Evolutionary conservation across 1,140 invertebrate species (phyloP).

Genomic region (Drosophila melanica): DNA sequence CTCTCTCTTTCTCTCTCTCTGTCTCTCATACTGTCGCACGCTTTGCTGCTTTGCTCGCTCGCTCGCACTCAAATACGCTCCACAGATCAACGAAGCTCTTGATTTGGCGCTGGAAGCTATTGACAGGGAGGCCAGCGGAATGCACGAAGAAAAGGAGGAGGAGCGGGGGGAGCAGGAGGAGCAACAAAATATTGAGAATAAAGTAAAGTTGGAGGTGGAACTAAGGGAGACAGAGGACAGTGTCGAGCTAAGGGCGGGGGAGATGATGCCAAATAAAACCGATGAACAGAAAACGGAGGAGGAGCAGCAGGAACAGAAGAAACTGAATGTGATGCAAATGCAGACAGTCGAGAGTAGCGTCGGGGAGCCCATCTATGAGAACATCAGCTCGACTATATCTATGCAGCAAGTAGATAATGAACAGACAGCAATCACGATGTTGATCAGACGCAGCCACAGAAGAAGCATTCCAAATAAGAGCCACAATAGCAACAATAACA

Average conservation of each 20-base stretch:
- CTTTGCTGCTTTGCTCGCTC: constrained; percentile 54
- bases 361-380: constrained; percentile 81
- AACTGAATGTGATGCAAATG: constrained; percentile 6
- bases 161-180: constrained; percentile 18
- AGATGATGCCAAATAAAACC: constrained; percentile 71
- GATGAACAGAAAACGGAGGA: constrained; percentile 60
- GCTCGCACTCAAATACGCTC: constrained; percentile 48
- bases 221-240: constrained; percentile 21
- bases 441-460: constrained; percentile 48
- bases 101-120: constrained; percentile 87
- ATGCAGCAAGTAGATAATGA: constrained; percentile 72
- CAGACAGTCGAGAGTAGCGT: constrained; percentile 10
- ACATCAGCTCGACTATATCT: constrained; percentile 78
- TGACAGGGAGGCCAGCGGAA: constrained; percentile 84
- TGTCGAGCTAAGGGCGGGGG: neutral
- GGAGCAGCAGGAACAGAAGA: constrained; percentile 19
- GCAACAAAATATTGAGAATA: constrained; percentile 25
- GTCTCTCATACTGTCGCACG: constrained; percentile 46
- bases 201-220: constrained; percentile 29
- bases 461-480: constrained; percentile 75
- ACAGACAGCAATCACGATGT: constrained; percentile 64
- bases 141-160: constrained; percentile 23
- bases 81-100: constrained; percentile 86
- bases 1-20: constrained; percentile 37
- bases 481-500: constrained; percentile 72